Percentiles rank a stretch among this genome's conserved stretches.
Conservation (phyloP, 2,113 vertebrate genomes). For the Anoura caudifer region DNA sequence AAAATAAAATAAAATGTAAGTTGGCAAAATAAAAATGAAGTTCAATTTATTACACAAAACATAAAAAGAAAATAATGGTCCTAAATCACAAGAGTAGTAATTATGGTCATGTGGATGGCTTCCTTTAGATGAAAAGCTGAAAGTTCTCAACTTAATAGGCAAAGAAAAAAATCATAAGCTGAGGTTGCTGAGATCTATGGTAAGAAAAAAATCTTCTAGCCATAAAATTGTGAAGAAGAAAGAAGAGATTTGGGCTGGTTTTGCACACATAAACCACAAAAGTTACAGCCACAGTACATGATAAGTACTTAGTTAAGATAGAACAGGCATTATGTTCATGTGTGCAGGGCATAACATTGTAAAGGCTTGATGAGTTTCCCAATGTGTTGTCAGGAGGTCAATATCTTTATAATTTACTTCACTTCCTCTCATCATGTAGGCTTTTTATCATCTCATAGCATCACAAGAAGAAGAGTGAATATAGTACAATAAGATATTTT, state of each 20-base stretch:
- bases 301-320: not conserved
- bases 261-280: not conserved
- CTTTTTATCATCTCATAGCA: not conserved
- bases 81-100: not conserved
- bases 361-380: not conserved
- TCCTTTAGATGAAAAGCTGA: not conserved
- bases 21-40: no score
- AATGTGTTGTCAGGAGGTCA: not conserved
- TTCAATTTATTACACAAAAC: no score
- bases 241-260: not conserved
- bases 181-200: not conserved
- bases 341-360: not conserved
- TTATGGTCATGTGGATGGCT: not conserved
- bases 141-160: not conserved
- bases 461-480: not conserved
- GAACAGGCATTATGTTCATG: not conserved
- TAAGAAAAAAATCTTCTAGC: not conserved
- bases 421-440: not conserved
- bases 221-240: not conserved
- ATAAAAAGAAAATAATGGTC: not conserved
- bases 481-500: not conserved
- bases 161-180: not conserved
- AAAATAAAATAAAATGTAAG: no score
- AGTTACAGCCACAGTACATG: not conserved
- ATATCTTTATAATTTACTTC: not conserved